A percentile compares a stretch with the other conserved stretches of the same genome.
These are phyloP conservation scores for Antheraea pernyi DNA, from an alignment of 1,140 invertebrate species.

Conservation along the genomic window DNA sequence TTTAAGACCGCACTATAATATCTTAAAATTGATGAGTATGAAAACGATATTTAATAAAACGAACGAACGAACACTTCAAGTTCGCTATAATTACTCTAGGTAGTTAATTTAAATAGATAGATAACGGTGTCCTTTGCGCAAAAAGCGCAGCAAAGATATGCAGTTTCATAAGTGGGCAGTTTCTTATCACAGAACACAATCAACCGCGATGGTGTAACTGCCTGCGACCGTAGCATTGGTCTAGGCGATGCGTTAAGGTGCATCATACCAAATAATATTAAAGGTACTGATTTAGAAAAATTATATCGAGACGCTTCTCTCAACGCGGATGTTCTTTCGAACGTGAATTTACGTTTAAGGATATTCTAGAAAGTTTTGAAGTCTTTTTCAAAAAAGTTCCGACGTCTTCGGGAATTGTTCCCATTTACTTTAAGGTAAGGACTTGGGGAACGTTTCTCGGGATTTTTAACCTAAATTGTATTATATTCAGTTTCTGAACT, in stretches of 20 bases:
- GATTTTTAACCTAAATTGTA: too few species aligned
- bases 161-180: conserved; percentile 6
- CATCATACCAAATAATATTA: background rate
- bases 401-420: too few species aligned
- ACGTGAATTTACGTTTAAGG: too few species aligned
- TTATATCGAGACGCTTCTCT: too few species aligned
- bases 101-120: conserved; percentile 3
- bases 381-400: too few species aligned
- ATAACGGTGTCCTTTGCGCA: background rate
- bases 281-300: too few species aligned
- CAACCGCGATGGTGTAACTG: background rate
- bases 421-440: too few species aligned
- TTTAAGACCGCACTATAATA: too few species aligned
- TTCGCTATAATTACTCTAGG: background rate
- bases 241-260: background rate
- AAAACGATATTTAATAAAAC: background rate
- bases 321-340: too few species aligned
- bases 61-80: background rate
- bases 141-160: background rate
- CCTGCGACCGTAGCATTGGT: background rate
- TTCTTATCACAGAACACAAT: background rate
- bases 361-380: too few species aligned
- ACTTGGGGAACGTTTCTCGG: too few species aligned
- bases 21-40: background rate
- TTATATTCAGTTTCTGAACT: too few species aligned